Percentiles rank a stretch among this genome's conserved stretches.
Evolutionary conservation across 2,113 vertebrate genomes (phyloP).

Genomic region (Felis chaus): DNA sequence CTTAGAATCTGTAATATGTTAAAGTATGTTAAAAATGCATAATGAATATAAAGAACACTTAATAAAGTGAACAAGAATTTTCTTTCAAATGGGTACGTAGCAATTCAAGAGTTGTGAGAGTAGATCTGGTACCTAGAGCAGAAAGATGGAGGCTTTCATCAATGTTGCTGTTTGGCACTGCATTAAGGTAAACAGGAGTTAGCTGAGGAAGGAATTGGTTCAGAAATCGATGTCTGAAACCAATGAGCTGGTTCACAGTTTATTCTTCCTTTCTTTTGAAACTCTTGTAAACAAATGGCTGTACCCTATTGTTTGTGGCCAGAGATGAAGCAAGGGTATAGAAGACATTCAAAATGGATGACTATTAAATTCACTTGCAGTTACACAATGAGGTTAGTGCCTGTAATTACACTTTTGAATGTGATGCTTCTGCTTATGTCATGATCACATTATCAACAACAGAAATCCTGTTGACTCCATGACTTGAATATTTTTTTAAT

Average conservation of each 20-base stretch:
- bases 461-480: background rate
- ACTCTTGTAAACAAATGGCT: background rate
- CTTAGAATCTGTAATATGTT: background rate
- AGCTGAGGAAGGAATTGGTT: background rate
- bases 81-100: background rate
- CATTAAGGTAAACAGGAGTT: background rate
- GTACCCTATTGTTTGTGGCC: background rate
- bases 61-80: background rate
- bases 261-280: conserved; percentile 4
- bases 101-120: background rate
- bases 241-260: background rate
- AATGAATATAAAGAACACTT: background rate
- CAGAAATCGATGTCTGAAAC: background rate
- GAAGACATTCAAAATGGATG: background rate
- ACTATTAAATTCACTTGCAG: background rate
- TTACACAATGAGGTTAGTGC: background rate
- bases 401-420: background rate
- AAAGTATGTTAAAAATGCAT: background rate
- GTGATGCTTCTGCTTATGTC: background rate
- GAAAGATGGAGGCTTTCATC: background rate
- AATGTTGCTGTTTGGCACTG: background rate
- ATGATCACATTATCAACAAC: background rate
- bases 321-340: background rate
- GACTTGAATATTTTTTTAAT: background rate
- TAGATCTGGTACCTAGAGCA: background rate